Conservation (phyloP, 2,888 invertebrate genomes). For the Beris morrisii region DNA sequence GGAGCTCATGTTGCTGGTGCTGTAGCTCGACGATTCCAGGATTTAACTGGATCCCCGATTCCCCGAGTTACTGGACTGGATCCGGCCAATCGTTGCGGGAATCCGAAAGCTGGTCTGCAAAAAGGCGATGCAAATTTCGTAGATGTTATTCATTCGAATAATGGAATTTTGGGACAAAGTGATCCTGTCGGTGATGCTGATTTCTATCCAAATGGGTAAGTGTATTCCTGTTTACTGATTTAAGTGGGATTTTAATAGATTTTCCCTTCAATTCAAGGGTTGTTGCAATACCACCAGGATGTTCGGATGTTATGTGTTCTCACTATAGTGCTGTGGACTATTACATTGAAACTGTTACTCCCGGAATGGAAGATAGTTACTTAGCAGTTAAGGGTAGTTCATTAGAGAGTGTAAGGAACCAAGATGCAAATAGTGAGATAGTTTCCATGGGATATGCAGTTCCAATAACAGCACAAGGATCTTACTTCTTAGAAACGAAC, state of each 20-base stretch:
- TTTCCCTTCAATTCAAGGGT: too few relatives aligned
- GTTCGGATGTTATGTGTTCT: conserved; percentile 49
- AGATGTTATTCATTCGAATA: conserved; percentile 45
- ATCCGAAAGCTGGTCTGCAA: conserved; percentile 44
- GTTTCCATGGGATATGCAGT: conserved; percentile 51
- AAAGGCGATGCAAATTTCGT: conserved; percentile 46
- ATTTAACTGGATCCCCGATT: conserved; percentile 48
- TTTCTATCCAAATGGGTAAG: conserved; percentile 51
- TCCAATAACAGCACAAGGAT: conserved; percentile 48
- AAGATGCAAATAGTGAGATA: conserved; percentile 47
- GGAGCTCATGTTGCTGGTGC: conserved; percentile 53
- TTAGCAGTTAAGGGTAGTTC: conserved; percentile 51
- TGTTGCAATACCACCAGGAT: conserved; percentile 46
- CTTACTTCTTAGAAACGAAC: conserved; percentile 52
- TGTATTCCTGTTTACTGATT: too few relatives aligned
- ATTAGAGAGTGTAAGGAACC: conserved; percentile 47
- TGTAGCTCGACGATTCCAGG: conserved; percentile 49
- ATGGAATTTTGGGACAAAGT: conserved; percentile 44
- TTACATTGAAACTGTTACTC: conserved; percentile 53
- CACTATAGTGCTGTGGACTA: conserved; percentile 49
- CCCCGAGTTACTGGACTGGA: conserved; percentile 54
- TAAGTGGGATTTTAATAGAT: too few relatives aligned
- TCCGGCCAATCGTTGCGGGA: conserved; percentile 46
- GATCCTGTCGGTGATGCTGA: conserved; percentile 49
- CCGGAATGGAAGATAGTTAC: conserved; percentile 52